Base-by-base conservation (phyloP, 1,140 invertebrate genomes). In the Drosophila neocordata region DNA sequence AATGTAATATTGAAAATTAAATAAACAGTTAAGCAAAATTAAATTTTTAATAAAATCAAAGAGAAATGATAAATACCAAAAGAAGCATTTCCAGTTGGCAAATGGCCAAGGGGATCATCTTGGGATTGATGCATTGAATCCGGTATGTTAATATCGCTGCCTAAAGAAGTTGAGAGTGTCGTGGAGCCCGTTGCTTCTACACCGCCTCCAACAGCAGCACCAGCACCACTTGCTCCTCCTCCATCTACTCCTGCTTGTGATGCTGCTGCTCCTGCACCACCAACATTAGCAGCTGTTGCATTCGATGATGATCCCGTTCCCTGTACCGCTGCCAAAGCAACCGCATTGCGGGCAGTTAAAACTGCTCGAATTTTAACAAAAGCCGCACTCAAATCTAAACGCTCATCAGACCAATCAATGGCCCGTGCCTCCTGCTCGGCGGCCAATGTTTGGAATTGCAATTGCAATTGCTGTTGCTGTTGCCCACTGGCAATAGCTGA, bases 81-180 rank as follows among this genome's bases (percentile, higher is more conserved):
- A 82, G 89, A 89, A 80, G 81, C 68, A 91, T 89, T 91, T 87
- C 85, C 85, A 69, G 89, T 91, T 24, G 87, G 90, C 77, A 91
- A 83, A 79, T 90, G 88, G 58, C 79, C 78, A 18, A 91, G 78
- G 60, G 90, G 85, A 79, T 91, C 90, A 27, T 78, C 80, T 27
- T n/a, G n/a, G n/a, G 59, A 48, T 61, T 48, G 61, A 27, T 27
- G 55, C 69, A 62, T 51, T 76, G 18, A 24, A 22, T 53, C 53
- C 27, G 48, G 7, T 15, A 52, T 66, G 62, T 37, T 58, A 53
- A 44, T 74, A 69, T 1, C 48, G 70, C 52, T 51, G 72, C 35
- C 44, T 51, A 52, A 48, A 18, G 57, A 58, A 13, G 65, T 55
- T 41, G 80, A 37, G 34, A 66, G 22, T 51, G 41, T 61, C 5